phyloP scores from a whole-genome alignment of 2,888 invertebrate species.

The Chrysolina oricalcia region DNA sequence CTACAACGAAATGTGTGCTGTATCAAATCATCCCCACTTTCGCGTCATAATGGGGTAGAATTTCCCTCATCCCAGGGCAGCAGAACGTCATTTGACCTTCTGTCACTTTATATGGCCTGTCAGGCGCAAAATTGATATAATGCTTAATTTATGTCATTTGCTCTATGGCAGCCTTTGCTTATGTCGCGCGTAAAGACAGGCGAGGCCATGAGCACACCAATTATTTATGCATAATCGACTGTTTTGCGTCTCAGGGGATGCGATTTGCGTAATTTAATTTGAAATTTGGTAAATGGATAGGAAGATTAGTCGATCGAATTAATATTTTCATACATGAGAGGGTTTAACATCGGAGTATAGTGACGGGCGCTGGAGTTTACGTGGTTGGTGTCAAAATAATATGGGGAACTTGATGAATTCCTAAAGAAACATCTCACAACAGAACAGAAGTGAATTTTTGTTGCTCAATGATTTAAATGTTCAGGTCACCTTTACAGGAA shows the following conservation, averaged over 20 bases:
- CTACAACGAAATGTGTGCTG: conserved; percentile 45
- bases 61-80: conserved; percentile 51
- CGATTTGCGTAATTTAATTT: conserved; percentile 67
- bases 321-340: conserved; percentile 17
- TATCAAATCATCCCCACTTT: conserved; percentile 56
- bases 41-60: conserved; percentile 51
- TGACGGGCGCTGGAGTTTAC: no score
- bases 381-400: no score
- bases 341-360: neutral
- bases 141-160: conserved; percentile 70
- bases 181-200: conserved; percentile 67
- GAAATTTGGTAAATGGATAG: conserved; percentile 67
- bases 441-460: no score
- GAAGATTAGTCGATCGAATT: conserved; percentile 57
- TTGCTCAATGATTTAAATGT: no score
- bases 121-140: conserved; percentile 72
- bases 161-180: conserved; percentile 63
- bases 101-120: conserved; percentile 70
- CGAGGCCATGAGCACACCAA: conserved; percentile 55
- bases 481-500: no score
- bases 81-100: conserved; percentile 70
- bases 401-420: no score
- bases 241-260: conserved; percentile 46
- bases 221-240: conserved; percentile 67
- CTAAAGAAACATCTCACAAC: no score